Conservation (phyloP, 1,140 invertebrate genomes). For the Caenorhabditis remanei region DNA sequence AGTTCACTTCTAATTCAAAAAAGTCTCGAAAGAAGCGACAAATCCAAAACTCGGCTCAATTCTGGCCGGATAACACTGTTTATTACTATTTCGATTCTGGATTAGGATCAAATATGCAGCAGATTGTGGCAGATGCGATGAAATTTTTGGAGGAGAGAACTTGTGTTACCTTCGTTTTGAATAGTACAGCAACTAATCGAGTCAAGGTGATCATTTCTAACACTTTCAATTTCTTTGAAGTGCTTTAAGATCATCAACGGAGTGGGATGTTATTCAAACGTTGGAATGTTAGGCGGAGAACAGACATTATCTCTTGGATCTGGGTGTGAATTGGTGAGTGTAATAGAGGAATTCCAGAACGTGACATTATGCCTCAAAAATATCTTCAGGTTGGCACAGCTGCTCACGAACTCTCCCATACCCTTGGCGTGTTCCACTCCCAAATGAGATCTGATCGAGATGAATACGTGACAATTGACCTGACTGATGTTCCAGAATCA, state of each 20-base stretch:
- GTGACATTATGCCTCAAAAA: not conserved
- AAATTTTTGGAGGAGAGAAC: not conserved
- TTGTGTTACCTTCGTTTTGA: constrained; percentile 45
- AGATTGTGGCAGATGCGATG: not conserved
- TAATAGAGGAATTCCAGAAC: not conserved
- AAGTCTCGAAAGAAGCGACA: constrained; percentile 8
- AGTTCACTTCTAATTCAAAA: not conserved
- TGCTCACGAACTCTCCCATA: constrained; percentile 47
- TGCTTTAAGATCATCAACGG: constrained; percentile 39
- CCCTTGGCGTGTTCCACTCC: constrained; percentile 55
- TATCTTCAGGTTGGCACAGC: constrained; percentile 40
- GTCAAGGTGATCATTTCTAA: constrained; percentile 32
- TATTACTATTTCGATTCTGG: constrained; percentile 24
- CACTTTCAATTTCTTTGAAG: not conserved
- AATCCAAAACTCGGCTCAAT: constrained; percentile 18
- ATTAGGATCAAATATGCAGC: not conserved
- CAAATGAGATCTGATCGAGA: constrained; percentile 59
- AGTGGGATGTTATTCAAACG: constrained; percentile 51
- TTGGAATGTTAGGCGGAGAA: constrained; percentile 60
- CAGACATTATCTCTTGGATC: constrained; percentile 54
- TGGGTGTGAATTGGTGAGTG: constrained; percentile 50
- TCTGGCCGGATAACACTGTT: not conserved
- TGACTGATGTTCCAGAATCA: constrained; percentile 24
- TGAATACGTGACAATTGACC: constrained; percentile 52
- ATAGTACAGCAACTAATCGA: constrained; percentile 52